Percentiles rank a stretch among this genome's conserved stretches.
Evolutionary conservation across 2,797 vertebrate genomes (phyloP).

Genomic region (Leptodactylus fallax): DNA sequence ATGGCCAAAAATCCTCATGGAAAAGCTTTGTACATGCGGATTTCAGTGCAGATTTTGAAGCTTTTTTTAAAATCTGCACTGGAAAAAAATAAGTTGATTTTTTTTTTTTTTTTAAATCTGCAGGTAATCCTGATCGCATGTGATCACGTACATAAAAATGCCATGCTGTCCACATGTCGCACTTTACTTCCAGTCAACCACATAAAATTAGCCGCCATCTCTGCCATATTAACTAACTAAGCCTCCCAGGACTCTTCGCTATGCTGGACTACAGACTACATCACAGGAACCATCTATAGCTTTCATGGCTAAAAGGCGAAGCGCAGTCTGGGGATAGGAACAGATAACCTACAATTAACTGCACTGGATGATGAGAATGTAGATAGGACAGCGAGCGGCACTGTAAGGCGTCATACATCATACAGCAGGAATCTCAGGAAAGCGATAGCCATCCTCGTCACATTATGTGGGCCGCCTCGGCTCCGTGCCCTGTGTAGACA

Average conservation of each 20-base stretch:
- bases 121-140: too few relatives aligned
- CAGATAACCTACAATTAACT: background rate
- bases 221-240: background rate
- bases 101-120: too few relatives aligned
- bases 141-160: too few relatives aligned
- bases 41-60: too few relatives aligned
- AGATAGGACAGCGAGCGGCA: background rate
- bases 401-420: background rate
- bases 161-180: too few relatives aligned
- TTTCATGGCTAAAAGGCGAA: too few relatives aligned
- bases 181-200: background rate
- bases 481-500: slow-evolving; percentile 40
- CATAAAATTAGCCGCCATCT: background rate
- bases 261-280: background rate
- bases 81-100: too few relatives aligned
- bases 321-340: too few relatives aligned
- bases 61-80: too few relatives aligned
- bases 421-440: slow-evolving; percentile 14
- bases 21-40: too few relatives aligned
- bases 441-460: background rate
- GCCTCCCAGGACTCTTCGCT: background rate
- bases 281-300: too few relatives aligned
- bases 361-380: background rate
- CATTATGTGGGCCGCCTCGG: slow-evolving; percentile 20
- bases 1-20: too few relatives aligned